Evolutionary conservation across 1,140 invertebrate species (phyloP), one percentile per base, ranked within the genome.

Genomic region (Drosophila takahashii): DNA sequence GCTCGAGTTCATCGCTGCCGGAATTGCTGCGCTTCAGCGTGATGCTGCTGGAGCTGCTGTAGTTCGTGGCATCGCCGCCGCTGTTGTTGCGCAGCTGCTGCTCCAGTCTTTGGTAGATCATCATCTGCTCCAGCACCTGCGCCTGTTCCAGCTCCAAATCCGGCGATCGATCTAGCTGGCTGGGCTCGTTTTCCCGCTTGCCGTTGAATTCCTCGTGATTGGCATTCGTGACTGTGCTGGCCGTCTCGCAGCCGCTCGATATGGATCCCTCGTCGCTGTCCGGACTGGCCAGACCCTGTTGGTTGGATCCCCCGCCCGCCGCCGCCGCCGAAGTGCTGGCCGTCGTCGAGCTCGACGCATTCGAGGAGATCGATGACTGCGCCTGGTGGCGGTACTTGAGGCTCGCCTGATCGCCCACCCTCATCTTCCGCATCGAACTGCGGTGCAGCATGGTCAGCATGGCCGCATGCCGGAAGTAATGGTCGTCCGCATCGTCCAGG

Each of bases 211-310:
- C 84, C 60, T 87, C 83, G 37, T 83, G 84, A 32, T 89, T 87
- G 29, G 77, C 84, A 74, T 87, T 87, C 18, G 84, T 87, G 34
- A 94, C 95, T 1, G 95, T 96, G 87, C 95, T 96, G n/a, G 95
- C 95, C 4, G 95, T 96, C 90, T 96, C 95, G 91, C 95, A 96
- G 47, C 95, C 96, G 65, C 95, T 96, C 52, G 96, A 96, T 81
- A 96, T 95, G n/a, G 94, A 95, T 53, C 95, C 95, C 83, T 96
- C 95, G 91, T 96, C 95, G 86, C 94, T 94, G 67, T 95, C 94
- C 92, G 94, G 92, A 90, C 94, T 92, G n/a, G 71, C 57, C 48
- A 90, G 47, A 10, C 77, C 71, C 58, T 93, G 81, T 15, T 81
- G 78, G 0, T 26, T 89, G 57, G 83, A 61, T 15, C 56, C 91